Evolutionary conservation across 2,888 invertebrate genomes (phyloP), one percentile per base, ranked within the genome.

Genomic region (Sinotaia quadrata): DNA sequence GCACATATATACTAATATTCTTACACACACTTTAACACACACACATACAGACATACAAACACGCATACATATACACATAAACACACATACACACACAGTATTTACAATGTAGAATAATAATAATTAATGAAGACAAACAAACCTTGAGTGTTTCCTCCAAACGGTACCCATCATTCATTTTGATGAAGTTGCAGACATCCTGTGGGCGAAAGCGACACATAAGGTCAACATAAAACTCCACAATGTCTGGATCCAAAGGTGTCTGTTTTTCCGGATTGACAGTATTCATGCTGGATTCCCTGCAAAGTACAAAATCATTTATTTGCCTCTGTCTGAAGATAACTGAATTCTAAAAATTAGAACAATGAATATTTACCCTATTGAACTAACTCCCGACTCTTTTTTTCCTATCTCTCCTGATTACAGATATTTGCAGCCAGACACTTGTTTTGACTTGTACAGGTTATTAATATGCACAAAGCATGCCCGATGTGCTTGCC

Each of bases 201-300:
- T 87, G 86, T 0, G 91, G 90, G 75, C 91, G 89, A 78, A 90
- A 90, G 70, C 89, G 85, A 80, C 93, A 93, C 84, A 93, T 88
- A n/a, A 93, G 88, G 72, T 91, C 91, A 54, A 93, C 89, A 77
- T 92, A 92, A 69, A 88, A 87, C 81, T 93, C 92, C 63, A 91
- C 90, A 49, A 92, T 89, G 4, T 88, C 79, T 3, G 86, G 81
- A 27, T 86, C 86, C 5, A 87, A 75, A 29, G 72, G 75, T 10
- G 84, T 71, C 62, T 85, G 84, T 33, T 80, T 78, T 18, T 86
- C 87, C 47, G 76, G 72, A 66, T 85, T 81, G 49, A 84, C 76
- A 24, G 84, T 81, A 74, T 83, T 83, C 15, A 83, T 79, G 18
- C 75, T 74, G 5, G 78, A 69, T 44, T 86, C 85, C 57, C 86